Evolutionary conservation across 2,113 vertebrate species (phyloP).

Genomic region (Paratilapia polleni): DNA sequence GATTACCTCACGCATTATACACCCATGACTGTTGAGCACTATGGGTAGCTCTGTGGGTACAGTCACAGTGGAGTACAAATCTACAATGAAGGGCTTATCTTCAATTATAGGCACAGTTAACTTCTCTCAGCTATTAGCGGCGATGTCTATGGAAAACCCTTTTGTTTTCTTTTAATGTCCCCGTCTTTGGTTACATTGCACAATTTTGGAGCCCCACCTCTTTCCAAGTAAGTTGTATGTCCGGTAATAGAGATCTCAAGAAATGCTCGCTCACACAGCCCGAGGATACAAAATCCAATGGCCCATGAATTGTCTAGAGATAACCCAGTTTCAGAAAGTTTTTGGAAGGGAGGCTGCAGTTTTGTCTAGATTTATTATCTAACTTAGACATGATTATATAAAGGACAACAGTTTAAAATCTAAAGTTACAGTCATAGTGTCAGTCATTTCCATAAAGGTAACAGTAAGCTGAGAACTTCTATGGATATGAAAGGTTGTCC

Average conservation of each 20-base stretch:
- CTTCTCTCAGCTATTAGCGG: neutral
- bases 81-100: constrained; percentile 3
- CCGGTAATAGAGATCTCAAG: constrained; percentile 41
- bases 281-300: constrained; percentile 37
- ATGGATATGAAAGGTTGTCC: neutral
- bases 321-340: constrained; percentile 20
- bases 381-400: neutral
- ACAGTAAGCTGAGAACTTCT: neutral
- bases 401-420: neutral
- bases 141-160: neutral
- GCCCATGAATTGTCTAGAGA: constrained; percentile 21
- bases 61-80: neutral
- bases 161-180: neutral
- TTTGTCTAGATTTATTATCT: neutral
- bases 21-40: constrained; percentile 10
- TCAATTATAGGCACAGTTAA: neutral
- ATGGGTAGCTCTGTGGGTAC: constrained; percentile 15
- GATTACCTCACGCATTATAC: neutral
- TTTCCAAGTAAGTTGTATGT: neutral
- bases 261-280: constrained; percentile 35
- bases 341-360: neutral
- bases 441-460: neutral
- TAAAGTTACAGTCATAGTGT: neutral
- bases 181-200: constrained; percentile 1
- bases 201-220: neutral